These are phyloP conservation scores for Poeciliopsis occidentalis DNA, from an alignment of 2,113 vertebrate species.

Conservation along the genomic window DNA sequence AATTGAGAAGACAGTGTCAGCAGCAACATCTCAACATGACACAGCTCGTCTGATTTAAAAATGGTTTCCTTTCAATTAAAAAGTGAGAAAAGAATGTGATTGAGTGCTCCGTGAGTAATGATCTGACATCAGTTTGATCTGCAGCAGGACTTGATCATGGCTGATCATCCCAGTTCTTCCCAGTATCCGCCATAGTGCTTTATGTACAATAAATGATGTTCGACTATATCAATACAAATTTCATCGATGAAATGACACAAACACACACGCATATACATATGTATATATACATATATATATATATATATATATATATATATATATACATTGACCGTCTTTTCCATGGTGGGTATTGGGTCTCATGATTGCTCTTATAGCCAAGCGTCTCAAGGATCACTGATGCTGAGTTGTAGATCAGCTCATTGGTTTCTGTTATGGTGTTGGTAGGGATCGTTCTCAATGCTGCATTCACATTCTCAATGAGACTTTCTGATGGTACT, in stretches of 20 bases:
- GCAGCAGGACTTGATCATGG: constrained; percentile 25
- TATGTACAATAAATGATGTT: neutral
- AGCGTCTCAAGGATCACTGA: too few relatives aligned
- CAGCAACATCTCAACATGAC: constrained; percentile 27
- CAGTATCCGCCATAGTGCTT: constrained; percentile 8
- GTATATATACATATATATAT: too few relatives aligned
- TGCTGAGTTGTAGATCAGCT: too few relatives aligned
- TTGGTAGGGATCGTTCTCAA: too few relatives aligned
- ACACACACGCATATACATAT: neutral
- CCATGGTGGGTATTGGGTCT: too few relatives aligned
- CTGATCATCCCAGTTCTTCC: constrained; percentile 13
- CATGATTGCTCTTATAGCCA: too few relatives aligned
- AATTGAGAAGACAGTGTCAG: constrained; percentile 36
- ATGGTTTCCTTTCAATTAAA: constrained; percentile 42
- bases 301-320: too few relatives aligned
- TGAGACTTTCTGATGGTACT: too few relatives aligned
- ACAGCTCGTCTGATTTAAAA: constrained; percentile 58
- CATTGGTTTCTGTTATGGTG: too few relatives aligned
- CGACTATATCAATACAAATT: neutral
- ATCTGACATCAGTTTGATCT: constrained; percentile 37
- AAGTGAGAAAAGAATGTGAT: constrained; percentile 31
- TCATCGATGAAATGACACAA: neutral
- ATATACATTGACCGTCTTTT: too few relatives aligned
- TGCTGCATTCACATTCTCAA: too few relatives aligned
- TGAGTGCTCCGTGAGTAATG: constrained; percentile 31